Base-by-base conservation (phyloP, 2,888 invertebrate species). In the Sesia apiformis region DNA sequence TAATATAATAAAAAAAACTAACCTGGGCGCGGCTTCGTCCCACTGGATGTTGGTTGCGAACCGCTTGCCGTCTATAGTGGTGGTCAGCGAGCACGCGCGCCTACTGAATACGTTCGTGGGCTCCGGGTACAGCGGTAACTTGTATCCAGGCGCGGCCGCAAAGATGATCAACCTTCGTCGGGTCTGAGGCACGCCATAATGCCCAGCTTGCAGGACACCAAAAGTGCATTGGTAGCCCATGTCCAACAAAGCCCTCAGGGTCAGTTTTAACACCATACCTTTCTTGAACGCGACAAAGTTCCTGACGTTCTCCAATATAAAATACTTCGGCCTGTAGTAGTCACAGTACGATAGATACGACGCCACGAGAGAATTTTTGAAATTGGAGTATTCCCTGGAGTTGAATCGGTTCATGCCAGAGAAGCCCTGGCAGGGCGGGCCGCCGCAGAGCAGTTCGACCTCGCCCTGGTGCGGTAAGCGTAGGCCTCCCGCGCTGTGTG, bases 171-270 rank as follows among this genome's bases (percentile, higher is more conserved):
- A 90, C 82, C 96, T 90, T 63, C 95, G 83, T 53, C 96, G 85
- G 0, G 95, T 96, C 75, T 96, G 96, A 3, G 96, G 94, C 3
- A 96, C 93, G 0, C 96, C 97, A 71, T 95, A 96, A 72, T 94
- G 93, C 1, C 96, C 97, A 0, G 96, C 96, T 83, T 96, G 96
- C 7, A 97, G 74, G n/a, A 96, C 91, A 0, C 95, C 96, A 71
- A 96, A 95, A 0, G 95, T 93, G 62, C 95, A 96, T 80, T 96
- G 96, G 72, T 97, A 97, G 0, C 96, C 96, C 94, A 97, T 96
- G 53, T 93, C 91, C 40, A 96, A 70, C 8, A 97, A 83, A 60
- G 95, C 94, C 1, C 94, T 83, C 42, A 96, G 75, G 0, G 96
- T 94, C 61, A 96, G 76, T 79, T 96, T 96, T 53, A 97, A 79